A percentile compares a stretch with the other conserved stretches of the same genome.
Conservation (phyloP, 2,888 invertebrate genomes). For the Macrosoma leucophasiata region DNA sequence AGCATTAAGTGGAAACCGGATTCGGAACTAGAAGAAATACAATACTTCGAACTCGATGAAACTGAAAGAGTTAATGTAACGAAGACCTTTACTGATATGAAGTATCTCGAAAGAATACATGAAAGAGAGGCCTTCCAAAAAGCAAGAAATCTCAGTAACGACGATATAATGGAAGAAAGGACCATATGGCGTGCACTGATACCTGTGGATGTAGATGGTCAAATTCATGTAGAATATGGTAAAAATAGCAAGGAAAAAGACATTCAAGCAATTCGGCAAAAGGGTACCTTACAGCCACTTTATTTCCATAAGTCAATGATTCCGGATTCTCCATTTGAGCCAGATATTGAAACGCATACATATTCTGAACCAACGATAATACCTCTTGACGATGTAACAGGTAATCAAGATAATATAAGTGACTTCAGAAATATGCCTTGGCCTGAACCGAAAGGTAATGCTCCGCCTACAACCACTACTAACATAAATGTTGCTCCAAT, state of each 20-base stretch:
- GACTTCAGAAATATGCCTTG: slow-evolving; percentile 86
- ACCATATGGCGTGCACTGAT: slow-evolving; percentile 85
- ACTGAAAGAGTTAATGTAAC: slow-evolving; percentile 97
- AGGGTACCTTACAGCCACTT: slow-evolving; percentile 86
- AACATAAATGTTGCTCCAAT: slow-evolving; percentile 55
- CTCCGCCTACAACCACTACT: slow-evolving; percentile 51
- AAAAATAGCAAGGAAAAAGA: slow-evolving; percentile 90
- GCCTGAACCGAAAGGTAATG: slow-evolving; percentile 87
- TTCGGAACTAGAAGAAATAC: slow-evolving; percentile 84
- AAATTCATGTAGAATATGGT: slow-evolving; percentile 80
- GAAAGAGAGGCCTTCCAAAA: slow-evolving; percentile 90
- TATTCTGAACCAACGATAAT: slow-evolving; percentile 87
- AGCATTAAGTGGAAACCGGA: slow-evolving; percentile 89
- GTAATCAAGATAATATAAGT: slow-evolving; percentile 86
- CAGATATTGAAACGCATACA: slow-evolving; percentile 87
- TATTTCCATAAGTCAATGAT: slow-evolving; percentile 89
- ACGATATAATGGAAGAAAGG: slow-evolving; percentile 89
- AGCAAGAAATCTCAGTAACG: slow-evolving; percentile 83
- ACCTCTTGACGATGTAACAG: slow-evolving; percentile 91
- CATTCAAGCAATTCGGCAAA: slow-evolving; percentile 91
- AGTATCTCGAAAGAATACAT: slow-evolving; percentile 89
- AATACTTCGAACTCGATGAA: slow-evolving; percentile 96
- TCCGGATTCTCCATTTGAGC: slow-evolving; percentile 91
- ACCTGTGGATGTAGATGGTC: slow-evolving; percentile 80
- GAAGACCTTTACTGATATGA: slow-evolving; percentile 93